Evolutionary conservation across 2,797 vertebrate species (phyloP), one percentile per base, ranked within the genome.

Genomic region (Malurus splendens): DNA sequence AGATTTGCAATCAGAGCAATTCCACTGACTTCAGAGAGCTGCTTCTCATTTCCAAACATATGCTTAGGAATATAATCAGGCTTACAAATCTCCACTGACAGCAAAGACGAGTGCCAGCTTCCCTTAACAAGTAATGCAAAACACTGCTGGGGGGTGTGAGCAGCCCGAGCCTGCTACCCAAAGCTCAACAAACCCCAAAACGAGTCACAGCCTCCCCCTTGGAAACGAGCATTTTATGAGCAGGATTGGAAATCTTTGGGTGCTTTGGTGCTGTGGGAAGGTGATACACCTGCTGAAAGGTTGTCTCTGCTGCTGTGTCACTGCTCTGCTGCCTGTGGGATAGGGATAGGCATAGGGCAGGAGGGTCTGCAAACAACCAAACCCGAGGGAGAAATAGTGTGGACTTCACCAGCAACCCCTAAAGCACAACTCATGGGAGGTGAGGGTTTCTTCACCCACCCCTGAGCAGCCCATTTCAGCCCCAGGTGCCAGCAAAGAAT

Each of bases 51-150:
- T 86, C 84, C 85, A 86, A 92, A 94, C 93, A 95, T 95, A 60
- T 87, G 97, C 95, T 94, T 86, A 96, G 96, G 76, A 94, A 93
- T 65, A 91, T 92, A 88, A 85, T 93, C 83, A 88, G 91, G 57
- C 67, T 93, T 62, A 83, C 78, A 92, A 86, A 88, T 90, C 81
- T 92, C 86, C 8, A 7, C 86, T 79, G 86, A 76, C 0, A 0
- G 77, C 62, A 74, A 60, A 92, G 66, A 28, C 0, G 24, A 67
- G 56, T 78, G 42, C 55, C 86, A 85, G 72, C 51, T 90, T 93
- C 92, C 73, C 76, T 89, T 25, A 86, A 79, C 7, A 7, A 91
- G 86, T 18, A 64, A 71, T 44, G 67, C 64, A 88, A 64, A 87
- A 57, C 5, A 7, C 70, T 75, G 74, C 60, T 50, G 48, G 62